Conservation (phyloP, 2,888 invertebrate species). For the Stenchaetothrips biformis region DNA sequence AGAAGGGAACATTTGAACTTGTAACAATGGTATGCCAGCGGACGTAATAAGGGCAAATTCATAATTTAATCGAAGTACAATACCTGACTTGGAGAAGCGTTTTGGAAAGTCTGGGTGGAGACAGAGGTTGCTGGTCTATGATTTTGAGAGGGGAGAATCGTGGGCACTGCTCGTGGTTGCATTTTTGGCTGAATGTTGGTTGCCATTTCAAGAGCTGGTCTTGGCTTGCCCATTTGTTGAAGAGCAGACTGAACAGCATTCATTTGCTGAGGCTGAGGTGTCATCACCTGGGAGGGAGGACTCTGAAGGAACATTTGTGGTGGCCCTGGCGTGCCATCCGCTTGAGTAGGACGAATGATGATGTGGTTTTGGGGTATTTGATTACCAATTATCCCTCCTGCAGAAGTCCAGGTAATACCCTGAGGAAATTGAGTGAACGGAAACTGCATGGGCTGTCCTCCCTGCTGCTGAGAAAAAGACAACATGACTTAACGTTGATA, state of each 20-base stretch:
- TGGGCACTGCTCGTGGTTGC: conserved; percentile 50
- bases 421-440: conserved; percentile 67
- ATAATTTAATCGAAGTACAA: too few relatives aligned
- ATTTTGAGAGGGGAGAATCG: conserved; percentile 60
- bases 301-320: conserved; percentile 76
- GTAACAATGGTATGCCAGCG: too few relatives aligned
- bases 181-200: conserved; percentile 51
- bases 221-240: conserved; percentile 50
- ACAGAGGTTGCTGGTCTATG: conserved; percentile 76
- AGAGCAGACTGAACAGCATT: not conserved
- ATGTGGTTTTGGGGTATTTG: not conserved
- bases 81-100: not conserved
- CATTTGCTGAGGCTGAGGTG: conserved; percentile 48
- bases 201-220: conserved; percentile 49
- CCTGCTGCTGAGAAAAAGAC: conserved; percentile 38
- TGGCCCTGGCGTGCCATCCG: conserved; percentile 56
- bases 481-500: conserved; percentile 21
- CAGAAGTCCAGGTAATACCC: conserved; percentile 62
- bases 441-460: conserved; percentile 62
- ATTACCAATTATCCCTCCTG: conserved; percentile 30
- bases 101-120: conserved; percentile 69
- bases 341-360: conserved; percentile 49
- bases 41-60: too few relatives aligned
- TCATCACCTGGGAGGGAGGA: conserved; percentile 65
- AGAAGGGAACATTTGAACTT: too few relatives aligned